Base-by-base conservation (phyloP, 2,888 invertebrate genomes). In the Agrenia bidenticulata region DNA sequence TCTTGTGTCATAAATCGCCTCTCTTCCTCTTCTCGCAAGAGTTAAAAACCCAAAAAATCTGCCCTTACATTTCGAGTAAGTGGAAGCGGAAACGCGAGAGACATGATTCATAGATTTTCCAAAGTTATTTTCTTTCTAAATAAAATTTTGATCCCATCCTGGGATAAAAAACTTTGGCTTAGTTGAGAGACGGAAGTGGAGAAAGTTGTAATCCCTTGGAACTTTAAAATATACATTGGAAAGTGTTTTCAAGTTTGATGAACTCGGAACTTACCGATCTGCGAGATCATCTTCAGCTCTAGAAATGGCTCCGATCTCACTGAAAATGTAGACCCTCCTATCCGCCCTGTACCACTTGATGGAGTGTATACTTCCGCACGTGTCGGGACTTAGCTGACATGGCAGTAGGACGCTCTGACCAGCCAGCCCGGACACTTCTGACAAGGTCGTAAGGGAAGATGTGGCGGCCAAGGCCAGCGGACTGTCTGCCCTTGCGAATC, bases 331-430 rank as follows among this genome's bases (percentile, higher is more conserved):
- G 64, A 90, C 88, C 63, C 90, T 80, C 54, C 84, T 83, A 66
- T 87, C 85, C 1, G 86, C 88, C 74, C 88, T 86, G 81, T 90
- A 90, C 90, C 90, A 91, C 79, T 90, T 90, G 79, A 91, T 88
- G 80, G 88, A 89, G 82, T 91, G 90, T 78, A 90, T 85, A 72
- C 86, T 87, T 0, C 89, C 89, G 78, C 91, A 91, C 27, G 86
- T 85, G n/a, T 84, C 78, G 57, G 78, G 79, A 77, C 89, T 88
- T 72, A 90, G 85, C 19, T 85, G 83, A 78, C 90, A 90, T 1
- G 87, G 87, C 45, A 91, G 83, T n/a, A 84, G 83, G 9, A 88
- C 87, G 9, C 86, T 85, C 23, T 85, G 84, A 2, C 89, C 89
- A 1, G 88, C 87, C 74, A 88, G 84, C 0, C 88, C 88, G 56